These are phyloP conservation scores for Brachionus sp. DNA, from an alignment of 1,140 invertebrate genomes.

Conservation along the genomic window DNA sequence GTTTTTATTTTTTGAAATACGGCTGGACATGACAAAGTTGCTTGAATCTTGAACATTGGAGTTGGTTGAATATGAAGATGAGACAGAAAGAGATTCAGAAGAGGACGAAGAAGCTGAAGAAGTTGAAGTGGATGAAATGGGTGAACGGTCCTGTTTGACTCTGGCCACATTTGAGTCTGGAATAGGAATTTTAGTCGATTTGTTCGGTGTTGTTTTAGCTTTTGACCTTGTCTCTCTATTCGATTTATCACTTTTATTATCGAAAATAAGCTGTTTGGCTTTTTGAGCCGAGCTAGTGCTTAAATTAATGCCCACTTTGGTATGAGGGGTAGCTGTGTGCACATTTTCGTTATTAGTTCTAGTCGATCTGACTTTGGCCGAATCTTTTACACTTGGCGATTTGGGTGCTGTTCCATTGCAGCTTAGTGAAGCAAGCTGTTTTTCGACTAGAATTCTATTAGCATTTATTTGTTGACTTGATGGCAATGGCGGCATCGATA, in stretches of 20 bases:
- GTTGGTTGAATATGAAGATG: background rate
- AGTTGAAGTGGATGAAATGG: background rate
- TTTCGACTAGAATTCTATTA: slow-evolving; percentile 38
- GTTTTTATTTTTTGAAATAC: slow-evolving; percentile 18
- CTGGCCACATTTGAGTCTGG: background rate
- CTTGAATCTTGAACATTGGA: background rate
- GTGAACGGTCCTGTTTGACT: background rate
- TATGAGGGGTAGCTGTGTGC: slow-evolving; percentile 3
- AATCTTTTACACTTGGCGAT: slow-evolving; percentile 2
- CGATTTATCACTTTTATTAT: background rate
- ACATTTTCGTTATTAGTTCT: background rate
- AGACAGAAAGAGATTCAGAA: background rate
- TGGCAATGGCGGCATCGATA: slow-evolving; percentile 36
- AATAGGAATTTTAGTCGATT: slow-evolving; percentile 4
- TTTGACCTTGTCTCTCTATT: background rate
- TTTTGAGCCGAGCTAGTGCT: background rate
- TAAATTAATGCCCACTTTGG: background rate
- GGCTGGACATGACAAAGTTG: slow-evolving; percentile 13
- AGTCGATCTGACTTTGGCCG: background rate
- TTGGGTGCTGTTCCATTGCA: background rate
- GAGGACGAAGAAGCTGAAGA: slow-evolving; percentile 27
- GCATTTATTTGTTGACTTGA: slow-evolving; percentile 7
- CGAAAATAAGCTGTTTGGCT: slow-evolving; percentile 39
- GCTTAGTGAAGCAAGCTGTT: slow-evolving; percentile 17
- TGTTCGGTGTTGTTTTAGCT: background rate